Conservation (phyloP, 2,888 invertebrate species). For the Dicranocentrus wangi region DNA sequence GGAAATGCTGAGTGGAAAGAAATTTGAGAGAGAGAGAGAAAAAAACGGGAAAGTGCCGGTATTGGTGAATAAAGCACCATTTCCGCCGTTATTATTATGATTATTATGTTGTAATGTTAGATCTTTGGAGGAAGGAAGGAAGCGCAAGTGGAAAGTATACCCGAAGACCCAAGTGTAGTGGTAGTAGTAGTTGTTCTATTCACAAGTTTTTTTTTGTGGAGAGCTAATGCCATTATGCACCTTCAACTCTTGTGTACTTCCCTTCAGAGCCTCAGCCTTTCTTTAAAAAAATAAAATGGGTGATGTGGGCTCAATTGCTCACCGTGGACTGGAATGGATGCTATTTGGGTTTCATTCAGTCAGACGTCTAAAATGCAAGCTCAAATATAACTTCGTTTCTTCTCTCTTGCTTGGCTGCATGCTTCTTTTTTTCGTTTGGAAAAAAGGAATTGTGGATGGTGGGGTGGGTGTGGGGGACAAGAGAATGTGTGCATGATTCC, state of each 20-base stretch:
- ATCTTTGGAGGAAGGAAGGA: not conserved
- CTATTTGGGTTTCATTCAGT: not conserved
- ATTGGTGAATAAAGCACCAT: slow-evolving; percentile 27
- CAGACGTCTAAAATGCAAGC: not conserved
- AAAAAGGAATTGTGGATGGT: slow-evolving; percentile 21
- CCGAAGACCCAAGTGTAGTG: too few relatives aligned
- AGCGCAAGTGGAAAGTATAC: not conserved
- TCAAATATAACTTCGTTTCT: not conserved
- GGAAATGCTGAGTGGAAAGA: slow-evolving; percentile 2
- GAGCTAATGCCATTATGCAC: not conserved
- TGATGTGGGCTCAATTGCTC: slow-evolving; percentile 14
- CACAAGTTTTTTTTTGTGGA: too few relatives aligned
- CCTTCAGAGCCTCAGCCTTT: not conserved
- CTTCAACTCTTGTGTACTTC: not conserved
- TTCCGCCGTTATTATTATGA: slow-evolving; percentile 24
- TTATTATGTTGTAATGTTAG: not conserved
- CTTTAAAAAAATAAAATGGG: slow-evolving; percentile 8
- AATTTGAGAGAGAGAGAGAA: not conserved
- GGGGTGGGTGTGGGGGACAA: slow-evolving; percentile 19
- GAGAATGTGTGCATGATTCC: not conserved
- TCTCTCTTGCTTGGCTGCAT: not conserved
- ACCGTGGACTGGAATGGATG: slow-evolving; percentile 17
- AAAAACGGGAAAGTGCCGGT: slow-evolving; percentile 5
- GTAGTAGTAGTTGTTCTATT: too few relatives aligned
- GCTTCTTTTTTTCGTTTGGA: not conserved